A percentile compares a stretch with the other conserved stretches of the same genome.
phyloP scores from a whole-genome alignment of 2,888 invertebrate genomes.

The Nowickia ferox region DNA sequence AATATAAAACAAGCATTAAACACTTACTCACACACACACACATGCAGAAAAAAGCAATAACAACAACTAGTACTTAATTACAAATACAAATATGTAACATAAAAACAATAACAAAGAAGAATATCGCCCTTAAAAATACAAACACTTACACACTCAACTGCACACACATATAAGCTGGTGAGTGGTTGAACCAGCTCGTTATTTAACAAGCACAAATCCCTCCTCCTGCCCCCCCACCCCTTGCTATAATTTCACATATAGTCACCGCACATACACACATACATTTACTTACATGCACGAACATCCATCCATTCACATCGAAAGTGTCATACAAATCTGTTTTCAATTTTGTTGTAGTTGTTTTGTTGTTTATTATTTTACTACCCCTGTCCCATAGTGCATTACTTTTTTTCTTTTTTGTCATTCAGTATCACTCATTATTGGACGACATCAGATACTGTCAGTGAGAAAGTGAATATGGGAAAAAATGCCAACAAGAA shows the following conservation, averaged over 20 bases:
- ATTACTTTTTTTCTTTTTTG: conserved; percentile 73
- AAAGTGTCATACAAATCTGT: conserved; percentile 67
- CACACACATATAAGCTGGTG: conserved; percentile 69
- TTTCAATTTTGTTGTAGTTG: conserved; percentile 44
- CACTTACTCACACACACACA: conserved; percentile 36
- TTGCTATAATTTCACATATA: conserved; percentile 47
- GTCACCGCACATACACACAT: conserved; percentile 65
- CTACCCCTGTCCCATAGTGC: conserved; percentile 54
- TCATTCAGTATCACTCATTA: conserved; percentile 80
- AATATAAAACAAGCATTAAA: conserved; percentile 71
- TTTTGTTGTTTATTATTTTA: conserved; percentile 44
- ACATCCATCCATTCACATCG: conserved; percentile 25
- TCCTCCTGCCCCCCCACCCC: conserved; percentile 37
- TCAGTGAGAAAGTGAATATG: conserved; percentile 31
- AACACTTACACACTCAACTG: conserved; percentile 71
- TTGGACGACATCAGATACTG: conserved; percentile 80
- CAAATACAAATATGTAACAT: conserved; percentile 60
- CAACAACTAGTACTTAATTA: conserved; percentile 63
- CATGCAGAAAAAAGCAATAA: conserved; percentile 32
- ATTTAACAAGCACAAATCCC: conserved; percentile 69
- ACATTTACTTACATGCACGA: background rate
- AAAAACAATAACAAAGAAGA: conserved; percentile 72
- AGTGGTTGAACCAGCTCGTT: conserved; percentile 62
- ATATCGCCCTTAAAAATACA: conserved; percentile 79
- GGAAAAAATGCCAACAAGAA: conserved; percentile 32